Evolutionary conservation across 2,888 invertebrate species (phyloP).

Genomic region (Merodon equestris): DNA sequence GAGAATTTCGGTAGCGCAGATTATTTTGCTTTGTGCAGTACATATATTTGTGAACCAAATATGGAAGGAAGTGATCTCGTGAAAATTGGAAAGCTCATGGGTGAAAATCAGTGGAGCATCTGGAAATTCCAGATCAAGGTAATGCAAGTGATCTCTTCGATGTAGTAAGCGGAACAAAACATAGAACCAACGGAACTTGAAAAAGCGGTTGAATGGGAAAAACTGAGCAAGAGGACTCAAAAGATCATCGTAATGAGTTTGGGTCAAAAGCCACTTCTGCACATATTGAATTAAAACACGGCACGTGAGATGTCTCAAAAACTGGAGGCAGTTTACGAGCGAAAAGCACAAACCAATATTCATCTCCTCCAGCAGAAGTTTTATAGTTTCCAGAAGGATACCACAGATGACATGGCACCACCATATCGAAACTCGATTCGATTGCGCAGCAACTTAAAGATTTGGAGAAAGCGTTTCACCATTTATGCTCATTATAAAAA

Average conservation of each 20-base stretch:
- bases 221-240: too few species aligned
- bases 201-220: too few species aligned
- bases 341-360: slow-evolving; percentile 71
- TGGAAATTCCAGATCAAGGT: slow-evolving; percentile 23
- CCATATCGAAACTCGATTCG: too few species aligned
- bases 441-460: neutral
- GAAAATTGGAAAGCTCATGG: too few species aligned
- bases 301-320: slow-evolving; percentile 55
- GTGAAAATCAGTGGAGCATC: slow-evolving; percentile 1
- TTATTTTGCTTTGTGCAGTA: too few species aligned
- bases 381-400: slow-evolving; percentile 49
- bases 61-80: too few species aligned
- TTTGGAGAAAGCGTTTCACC: neutral
- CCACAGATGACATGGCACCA: slow-evolving; percentile 47
- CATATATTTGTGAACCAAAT: neutral
- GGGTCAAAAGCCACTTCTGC: slow-evolving; percentile 41
- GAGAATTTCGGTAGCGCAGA: too few species aligned
- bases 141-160: neutral
- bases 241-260: too few species aligned
- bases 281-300: slow-evolving; percentile 48
- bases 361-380: slow-evolving; percentile 73
- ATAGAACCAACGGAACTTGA: too few species aligned
- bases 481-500: neutral
- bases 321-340: slow-evolving; percentile 70
- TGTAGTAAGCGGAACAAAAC: neutral